Evolutionary conservation across 2,113 vertebrate species (phyloP), one percentile per base, ranked within the genome.

Genomic region (Nanorana parkeri): DNA sequence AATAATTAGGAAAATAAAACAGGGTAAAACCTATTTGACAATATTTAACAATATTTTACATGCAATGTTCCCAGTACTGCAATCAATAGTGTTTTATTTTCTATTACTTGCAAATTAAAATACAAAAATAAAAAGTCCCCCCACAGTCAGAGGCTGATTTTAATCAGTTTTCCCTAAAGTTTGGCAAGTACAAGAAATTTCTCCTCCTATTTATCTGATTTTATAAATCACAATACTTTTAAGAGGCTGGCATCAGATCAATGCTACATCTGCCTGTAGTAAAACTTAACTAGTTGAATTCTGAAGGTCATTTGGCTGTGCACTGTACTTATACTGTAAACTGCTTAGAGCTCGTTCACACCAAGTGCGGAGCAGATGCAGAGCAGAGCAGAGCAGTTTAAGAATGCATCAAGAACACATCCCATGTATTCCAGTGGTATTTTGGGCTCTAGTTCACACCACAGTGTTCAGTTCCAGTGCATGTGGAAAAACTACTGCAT

Each of bases 171-270:
- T 75, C 19, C 56, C 36, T 76, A 68, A 60, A 55, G 71, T 83
- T 67, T 85, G 84, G 77, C 84, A 87, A 77, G 56, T 74, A n/a
- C 15, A 23, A 3, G 20, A 79, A 76, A 84, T 68, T 80, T 76
- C 67, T 83, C 84, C 87, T 58, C 86, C 65, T 28, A 51, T 80
- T 74, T 80, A 87, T 84, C 83, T 82, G 84, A 86, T 84, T 76
- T 83, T 85, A 85, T 88, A 88, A 86, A 88, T 86, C 83, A 88
- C 84, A 85, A 81, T 83, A 87, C 85, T 85, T 90, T 88, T 83
- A 86, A 90, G 85, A 71, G 78, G 78, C 85, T 93, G 90, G 91
- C 89, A 87, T 54, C 29, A 66, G 83, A 90, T 87, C 91, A 93
- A 88, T 89, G 80, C 84, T 87, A 91, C 89, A 93, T 85, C 91